These are phyloP conservation scores for Nephila pilipes DNA, from an alignment of 1,140 invertebrate genomes.

Conservation along the genomic window DNA sequence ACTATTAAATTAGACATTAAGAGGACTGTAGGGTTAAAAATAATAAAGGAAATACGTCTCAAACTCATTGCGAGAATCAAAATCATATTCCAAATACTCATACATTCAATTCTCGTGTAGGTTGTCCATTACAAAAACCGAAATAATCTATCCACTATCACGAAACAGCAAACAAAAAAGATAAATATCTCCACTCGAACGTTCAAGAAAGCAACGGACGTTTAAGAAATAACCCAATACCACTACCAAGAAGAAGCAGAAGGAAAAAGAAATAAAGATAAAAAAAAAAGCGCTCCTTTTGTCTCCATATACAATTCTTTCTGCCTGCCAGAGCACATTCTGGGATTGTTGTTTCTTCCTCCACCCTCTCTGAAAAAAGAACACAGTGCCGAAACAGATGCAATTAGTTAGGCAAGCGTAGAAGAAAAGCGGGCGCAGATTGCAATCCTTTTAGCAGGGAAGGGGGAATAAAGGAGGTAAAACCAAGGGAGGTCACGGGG, in stretches of 20 bases:
- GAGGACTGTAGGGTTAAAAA: no score
- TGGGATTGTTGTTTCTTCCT: background rate
- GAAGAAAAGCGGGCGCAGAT: background rate
- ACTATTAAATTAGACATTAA: no score
- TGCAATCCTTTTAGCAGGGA: slow-evolving; percentile 2
- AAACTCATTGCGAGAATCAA: no score
- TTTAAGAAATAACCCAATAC: background rate
- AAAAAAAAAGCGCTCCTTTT: background rate
- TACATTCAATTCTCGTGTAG: no score
- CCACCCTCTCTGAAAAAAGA: background rate
- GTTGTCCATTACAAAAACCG: no score
- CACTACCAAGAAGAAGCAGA: background rate
- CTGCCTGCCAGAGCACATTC: background rate
- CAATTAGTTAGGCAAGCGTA: slow-evolving; percentile 23
- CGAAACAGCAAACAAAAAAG: no score
- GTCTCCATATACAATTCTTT: background rate
- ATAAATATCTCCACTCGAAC: background rate
- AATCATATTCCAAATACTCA: no score
- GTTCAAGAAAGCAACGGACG: background rate
- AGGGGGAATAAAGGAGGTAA: background rate
- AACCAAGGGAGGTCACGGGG: background rate
- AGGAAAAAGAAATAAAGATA: background rate
- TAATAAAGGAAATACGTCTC: no score
- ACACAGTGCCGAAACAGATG: background rate
- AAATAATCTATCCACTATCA: no score